These are phyloP conservation scores for Disparrhopalites patrizii DNA, from an alignment of 2,888 invertebrate species.

Conservation along the genomic window DNA sequence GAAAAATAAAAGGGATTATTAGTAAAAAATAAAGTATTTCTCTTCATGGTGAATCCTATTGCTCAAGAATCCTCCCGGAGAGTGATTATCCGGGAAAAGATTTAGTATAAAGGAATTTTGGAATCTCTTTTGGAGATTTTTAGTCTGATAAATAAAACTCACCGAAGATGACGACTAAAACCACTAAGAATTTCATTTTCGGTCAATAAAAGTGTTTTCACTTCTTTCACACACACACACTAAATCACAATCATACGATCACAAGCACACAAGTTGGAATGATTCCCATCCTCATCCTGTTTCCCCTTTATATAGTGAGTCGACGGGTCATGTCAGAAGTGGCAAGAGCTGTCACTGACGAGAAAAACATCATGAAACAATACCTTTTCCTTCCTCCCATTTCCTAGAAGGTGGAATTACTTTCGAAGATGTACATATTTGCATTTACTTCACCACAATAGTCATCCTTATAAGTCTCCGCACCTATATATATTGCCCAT, in stretches of 20 bases:
- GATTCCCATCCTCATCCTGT: slow-evolving; percentile 9
- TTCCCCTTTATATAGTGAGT: slow-evolving; percentile 18
- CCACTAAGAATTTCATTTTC: slow-evolving; percentile 27
- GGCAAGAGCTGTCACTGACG: slow-evolving; percentile 3
- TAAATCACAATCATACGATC: slow-evolving; percentile 29
- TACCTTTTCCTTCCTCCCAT: neutral
- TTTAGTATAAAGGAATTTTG: neutral
- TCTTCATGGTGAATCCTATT: too few species aligned
- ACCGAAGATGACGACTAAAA: slow-evolving; percentile 26
- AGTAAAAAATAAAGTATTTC: too few species aligned
- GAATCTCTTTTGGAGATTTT: neutral
- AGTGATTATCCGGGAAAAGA: neutral
- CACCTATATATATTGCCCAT: neutral
- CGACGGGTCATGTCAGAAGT: slow-evolving; percentile 4
- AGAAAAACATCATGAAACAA: neutral
- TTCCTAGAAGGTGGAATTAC: too few species aligned
- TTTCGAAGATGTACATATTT: too few species aligned
- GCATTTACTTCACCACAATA: neutral
- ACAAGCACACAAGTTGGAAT: slow-evolving; percentile 29
- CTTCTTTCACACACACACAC: slow-evolving; percentile 21
- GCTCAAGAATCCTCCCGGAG: too few species aligned
- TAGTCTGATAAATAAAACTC: slow-evolving; percentile 1
- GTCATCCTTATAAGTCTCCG: neutral
- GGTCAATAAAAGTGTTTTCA: slow-evolving; percentile 4
- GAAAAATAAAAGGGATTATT: neutral